phyloP scores from a whole-genome alignment of 2,113 vertebrate species.

The Thryonomys swinderianus region DNA sequence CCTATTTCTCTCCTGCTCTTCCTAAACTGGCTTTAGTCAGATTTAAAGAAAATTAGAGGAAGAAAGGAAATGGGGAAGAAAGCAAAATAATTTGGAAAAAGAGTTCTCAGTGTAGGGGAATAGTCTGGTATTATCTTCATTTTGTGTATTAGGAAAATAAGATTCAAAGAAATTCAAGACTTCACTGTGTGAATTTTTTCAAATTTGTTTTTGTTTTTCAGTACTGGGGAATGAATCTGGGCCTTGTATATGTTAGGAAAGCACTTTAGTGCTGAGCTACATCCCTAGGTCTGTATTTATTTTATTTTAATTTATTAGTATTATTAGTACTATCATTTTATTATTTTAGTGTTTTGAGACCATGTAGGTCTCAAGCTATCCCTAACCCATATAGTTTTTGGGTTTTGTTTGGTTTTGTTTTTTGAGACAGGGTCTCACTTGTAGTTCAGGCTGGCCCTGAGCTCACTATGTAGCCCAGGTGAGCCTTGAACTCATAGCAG shows the following conservation, averaged over 20 bases:
- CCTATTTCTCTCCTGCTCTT: neutral
- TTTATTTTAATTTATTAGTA: neutral
- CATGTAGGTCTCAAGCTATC: too few relatives aligned
- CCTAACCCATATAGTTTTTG: neutral
- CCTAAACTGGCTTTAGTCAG: neutral
- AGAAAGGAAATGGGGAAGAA: neutral
- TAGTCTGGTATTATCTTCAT: neutral
- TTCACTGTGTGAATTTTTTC: neutral
- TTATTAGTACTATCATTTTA: neutral
- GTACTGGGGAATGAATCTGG: neutral
- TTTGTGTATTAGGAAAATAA: constrained; percentile 25
- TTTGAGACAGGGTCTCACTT: too few relatives aligned
- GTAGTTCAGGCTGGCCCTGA: neutral
- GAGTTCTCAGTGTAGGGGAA: neutral
- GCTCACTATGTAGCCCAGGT: neutral
- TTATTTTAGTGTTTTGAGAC: neutral
- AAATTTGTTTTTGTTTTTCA: neutral
- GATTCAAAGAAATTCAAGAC: neutral
- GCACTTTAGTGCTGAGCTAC: neutral
- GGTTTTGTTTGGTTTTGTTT: too few relatives aligned
- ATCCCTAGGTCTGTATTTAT: neutral
- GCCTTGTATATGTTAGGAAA: neutral
- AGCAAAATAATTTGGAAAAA: constrained; percentile 1
- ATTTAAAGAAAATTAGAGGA: neutral
- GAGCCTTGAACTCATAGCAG: too few relatives aligned